These are phyloP conservation scores for Xestia c-nigrum DNA, from an alignment of 2,888 invertebrate species.

Conservation along the genomic window DNA sequence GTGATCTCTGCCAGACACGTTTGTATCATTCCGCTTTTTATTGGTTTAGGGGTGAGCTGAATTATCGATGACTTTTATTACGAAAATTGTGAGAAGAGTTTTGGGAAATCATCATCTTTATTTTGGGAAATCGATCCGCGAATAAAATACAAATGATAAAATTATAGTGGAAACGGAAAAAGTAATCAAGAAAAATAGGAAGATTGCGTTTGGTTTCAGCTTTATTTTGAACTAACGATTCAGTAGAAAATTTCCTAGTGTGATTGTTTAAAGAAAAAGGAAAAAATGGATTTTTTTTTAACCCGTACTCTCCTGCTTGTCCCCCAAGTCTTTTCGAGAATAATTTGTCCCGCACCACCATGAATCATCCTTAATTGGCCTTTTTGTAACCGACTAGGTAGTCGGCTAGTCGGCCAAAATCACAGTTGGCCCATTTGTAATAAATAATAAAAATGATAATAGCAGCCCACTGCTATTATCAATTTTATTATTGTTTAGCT, in stretches of 20 bases:
- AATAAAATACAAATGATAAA: background rate
- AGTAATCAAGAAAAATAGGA: background rate
- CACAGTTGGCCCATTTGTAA: background rate
- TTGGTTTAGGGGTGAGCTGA: constrained; percentile 26
- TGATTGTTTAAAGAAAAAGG: background rate
- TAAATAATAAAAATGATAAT: background rate
- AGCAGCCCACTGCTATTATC: too few species aligned
- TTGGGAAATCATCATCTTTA: background rate
- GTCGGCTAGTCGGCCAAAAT: background rate
- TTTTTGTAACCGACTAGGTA: background rate
- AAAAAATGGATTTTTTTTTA: background rate
- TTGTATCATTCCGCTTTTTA: constrained; percentile 58
- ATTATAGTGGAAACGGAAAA: background rate
- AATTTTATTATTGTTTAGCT: too few species aligned
- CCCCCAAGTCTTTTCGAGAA: background rate
- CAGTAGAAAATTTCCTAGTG: background rate
- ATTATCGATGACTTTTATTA: constrained; percentile 21
- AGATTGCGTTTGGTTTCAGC: background rate
- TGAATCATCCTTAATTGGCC: background rate
- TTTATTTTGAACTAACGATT: background rate
- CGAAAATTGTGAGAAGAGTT: background rate
- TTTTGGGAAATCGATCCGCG: background rate
- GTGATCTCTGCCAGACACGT: constrained; percentile 59
- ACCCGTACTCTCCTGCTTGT: background rate
- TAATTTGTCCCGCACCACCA: background rate